Percentiles rank a stretch among this genome's conserved stretches.
Conservation (phyloP, 37 sponge, comb jelly and placozoan species). For the Aplysina aerophoba region DNA sequence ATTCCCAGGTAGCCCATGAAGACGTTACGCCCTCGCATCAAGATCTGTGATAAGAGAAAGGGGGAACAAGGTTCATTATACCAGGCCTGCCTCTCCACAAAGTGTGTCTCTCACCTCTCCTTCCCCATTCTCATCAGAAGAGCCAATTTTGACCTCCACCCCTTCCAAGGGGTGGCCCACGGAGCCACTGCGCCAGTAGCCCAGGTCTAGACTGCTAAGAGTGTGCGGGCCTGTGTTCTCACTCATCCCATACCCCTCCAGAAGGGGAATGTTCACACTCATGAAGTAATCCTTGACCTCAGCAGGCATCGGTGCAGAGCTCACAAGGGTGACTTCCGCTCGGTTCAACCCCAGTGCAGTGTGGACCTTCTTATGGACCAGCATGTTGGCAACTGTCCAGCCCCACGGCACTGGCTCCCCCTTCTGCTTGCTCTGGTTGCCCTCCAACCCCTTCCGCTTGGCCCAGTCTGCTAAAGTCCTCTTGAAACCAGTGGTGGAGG, state of each 20-base stretch:
- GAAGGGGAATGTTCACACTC: conserved; percentile 82
- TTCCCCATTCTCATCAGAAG: conserved; percentile 83
- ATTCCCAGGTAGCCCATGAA: conserved; percentile 96
- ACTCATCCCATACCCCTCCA: conserved; percentile 93
- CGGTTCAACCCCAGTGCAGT: conserved; percentile 35
- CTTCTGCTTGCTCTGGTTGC: conserved; percentile 64
- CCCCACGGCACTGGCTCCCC: conserved; percentile 52
- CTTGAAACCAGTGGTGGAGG: conserved; percentile 50
- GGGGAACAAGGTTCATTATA: background rate
- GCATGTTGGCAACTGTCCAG: conserved; percentile 47
- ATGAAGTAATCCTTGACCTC: conserved; percentile 85
- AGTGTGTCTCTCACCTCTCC: conserved; percentile 84
- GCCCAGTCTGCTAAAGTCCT: conserved; percentile 57
- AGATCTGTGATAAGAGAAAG: conserved; percentile 63
- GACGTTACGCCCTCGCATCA: conserved; percentile 89
- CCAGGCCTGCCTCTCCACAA: no score
- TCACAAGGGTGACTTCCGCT: conserved; percentile 4
- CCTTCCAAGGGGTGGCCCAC: conserved; percentile 68
- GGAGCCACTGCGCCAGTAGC: conserved; percentile 76
- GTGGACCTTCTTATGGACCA: conserved; percentile 43
- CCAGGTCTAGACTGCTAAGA: conserved; percentile 30
- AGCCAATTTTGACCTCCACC: conserved; percentile 63
- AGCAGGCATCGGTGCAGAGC: conserved; percentile 71
- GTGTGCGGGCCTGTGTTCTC: conserved; percentile 74
- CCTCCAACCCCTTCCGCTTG: conserved; percentile 70